Base-by-base conservation (phyloP, 2,797 vertebrate species). In the Sardinella longiceps region DNA sequence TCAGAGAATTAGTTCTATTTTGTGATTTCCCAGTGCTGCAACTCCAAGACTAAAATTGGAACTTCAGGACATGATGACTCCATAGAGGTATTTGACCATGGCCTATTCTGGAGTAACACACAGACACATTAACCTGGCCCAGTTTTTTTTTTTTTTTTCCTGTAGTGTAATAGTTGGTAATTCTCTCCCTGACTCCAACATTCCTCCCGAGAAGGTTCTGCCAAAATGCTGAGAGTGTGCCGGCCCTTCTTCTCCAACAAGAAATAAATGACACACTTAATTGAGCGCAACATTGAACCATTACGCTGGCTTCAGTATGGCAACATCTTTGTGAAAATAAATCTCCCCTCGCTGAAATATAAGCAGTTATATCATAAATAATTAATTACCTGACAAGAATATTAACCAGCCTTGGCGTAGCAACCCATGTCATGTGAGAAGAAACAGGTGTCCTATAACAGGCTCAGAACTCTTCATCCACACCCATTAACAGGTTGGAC, bases 171-270 rank as follows among this genome's bases (percentile, higher is more conserved):
- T 77, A 77, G 33, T 23, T 23, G 18, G 6, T 43, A 20, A 39
- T 77, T 77, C 70, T 77, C 70, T 77, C 37, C 70, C 18, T 77
- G 15, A 77, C 18, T 77, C 70, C 70, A 74, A 33, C 66, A 74
- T 74, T 74, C 33, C 33, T 74, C 33, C 66, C 15, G 5, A 5
- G 33, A 39, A 43, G 6, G 37, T 39, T 43, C 70, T 43, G 70
- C 70, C 70, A 77, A 77, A 77, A 43, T 77, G 18, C 37, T 77
- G 15, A 20, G 18, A 77, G 33, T 39, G 37, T 33, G 33, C 70
- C 1, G 37, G 33, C 18, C 20, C 1, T 77, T 74, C 37, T 43
- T 77, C 33, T 43, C 33, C 37, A 43, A 43, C 70, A 77, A 14
- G 37, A 77, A 77, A 77, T 77, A 43, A 77, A 77, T 43, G 6